Percentiles rank a stretch among this genome's conserved stretches.
phyloP scores from a whole-genome alignment of 2,113 vertebrate species.

The Amphiprion ocellaris region DNA sequence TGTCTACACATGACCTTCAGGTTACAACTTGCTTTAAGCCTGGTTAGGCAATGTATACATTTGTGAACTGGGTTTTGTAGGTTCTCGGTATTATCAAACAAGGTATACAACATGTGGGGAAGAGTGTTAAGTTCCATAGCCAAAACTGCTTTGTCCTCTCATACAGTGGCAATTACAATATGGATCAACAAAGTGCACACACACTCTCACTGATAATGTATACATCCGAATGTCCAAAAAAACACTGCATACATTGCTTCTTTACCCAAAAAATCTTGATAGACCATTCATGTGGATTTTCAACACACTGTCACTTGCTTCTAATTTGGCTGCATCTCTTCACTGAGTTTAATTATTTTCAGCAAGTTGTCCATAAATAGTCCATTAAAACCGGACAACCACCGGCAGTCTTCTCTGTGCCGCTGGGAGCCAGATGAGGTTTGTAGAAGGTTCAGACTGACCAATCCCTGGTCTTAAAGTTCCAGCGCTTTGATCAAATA shows the following conservation, averaged over 20 bases:
- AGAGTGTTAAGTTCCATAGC: slow-evolving; percentile 52
- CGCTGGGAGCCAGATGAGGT: slow-evolving; percentile 61
- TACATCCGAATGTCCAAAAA: slow-evolving; percentile 76
- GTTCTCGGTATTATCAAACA: slow-evolving; percentile 55
- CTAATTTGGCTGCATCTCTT: slow-evolving; percentile 65
- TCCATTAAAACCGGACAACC: slow-evolving; percentile 55
- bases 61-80: slow-evolving; percentile 52
- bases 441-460: slow-evolving; percentile 62
- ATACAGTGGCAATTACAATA: slow-evolving; percentile 62
- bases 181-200: slow-evolving; percentile 61
- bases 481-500: slow-evolving; percentile 41
- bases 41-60: slow-evolving; percentile 48
- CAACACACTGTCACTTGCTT: slow-evolving; percentile 33
- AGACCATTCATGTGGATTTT: slow-evolving; percentile 29
- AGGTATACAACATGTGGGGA: slow-evolving; percentile 59
- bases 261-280: slow-evolving; percentile 34
- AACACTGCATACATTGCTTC: slow-evolving; percentile 70
- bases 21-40: slow-evolving; percentile 48
- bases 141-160: slow-evolving; percentile 62
- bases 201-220: slow-evolving; percentile 62
- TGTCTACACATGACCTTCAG: slow-evolving; percentile 58
- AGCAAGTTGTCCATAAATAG: slow-evolving; percentile 67
- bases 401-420: slow-evolving; percentile 34
- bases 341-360: slow-evolving; percentile 50
- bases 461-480: slow-evolving; percentile 35